Evolutionary conservation across 2,888 invertebrate species (phyloP).

Genomic region (Drosophila rellima): DNA sequence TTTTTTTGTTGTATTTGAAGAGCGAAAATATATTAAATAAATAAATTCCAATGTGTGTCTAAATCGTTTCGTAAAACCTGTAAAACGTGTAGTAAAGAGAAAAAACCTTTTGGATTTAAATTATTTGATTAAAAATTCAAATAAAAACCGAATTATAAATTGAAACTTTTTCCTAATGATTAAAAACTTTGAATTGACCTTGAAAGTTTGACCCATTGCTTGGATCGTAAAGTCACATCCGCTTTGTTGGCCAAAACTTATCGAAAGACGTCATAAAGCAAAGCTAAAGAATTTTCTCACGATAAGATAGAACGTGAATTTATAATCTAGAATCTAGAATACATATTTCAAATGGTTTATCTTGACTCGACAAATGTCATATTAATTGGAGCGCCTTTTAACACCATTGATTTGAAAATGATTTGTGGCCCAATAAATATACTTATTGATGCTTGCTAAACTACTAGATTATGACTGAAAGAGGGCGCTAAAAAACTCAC

Average conservation of each 20-base stretch:
- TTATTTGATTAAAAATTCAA: not conserved
- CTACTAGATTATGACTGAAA: constrained; percentile 3
- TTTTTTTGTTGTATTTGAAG: not conserved
- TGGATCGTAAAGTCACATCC: not conserved
- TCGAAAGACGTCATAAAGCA: constrained; percentile 1
- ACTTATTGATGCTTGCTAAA: not conserved
- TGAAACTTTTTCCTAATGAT: not conserved
- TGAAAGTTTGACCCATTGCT: not conserved
- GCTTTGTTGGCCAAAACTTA: constrained; percentile 8
- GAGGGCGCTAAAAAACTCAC: not conserved
- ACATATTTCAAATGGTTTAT: not conserved
- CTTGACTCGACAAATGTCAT: constrained; percentile 4
- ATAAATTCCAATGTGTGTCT: not conserved
- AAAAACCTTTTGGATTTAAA: not conserved
- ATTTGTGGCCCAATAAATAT: constrained; percentile 10
- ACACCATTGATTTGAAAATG: constrained; percentile 3
- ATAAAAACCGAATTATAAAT: not conserved
- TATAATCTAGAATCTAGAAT: not conserved
- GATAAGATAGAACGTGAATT: constrained; percentile 20
- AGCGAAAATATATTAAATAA: not conserved
- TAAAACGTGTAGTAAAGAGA: not conserved
- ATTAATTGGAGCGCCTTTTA: constrained; percentile 15
- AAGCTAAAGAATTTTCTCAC: constrained; percentile 1
- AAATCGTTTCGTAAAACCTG: not conserved
- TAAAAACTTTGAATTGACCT: not conserved